A percentile compares a stretch with the other conserved stretches of the same genome.
Evolutionary conservation across 2,113 vertebrate species (phyloP).

Genomic region (Sylvilagus bachmani): DNA sequence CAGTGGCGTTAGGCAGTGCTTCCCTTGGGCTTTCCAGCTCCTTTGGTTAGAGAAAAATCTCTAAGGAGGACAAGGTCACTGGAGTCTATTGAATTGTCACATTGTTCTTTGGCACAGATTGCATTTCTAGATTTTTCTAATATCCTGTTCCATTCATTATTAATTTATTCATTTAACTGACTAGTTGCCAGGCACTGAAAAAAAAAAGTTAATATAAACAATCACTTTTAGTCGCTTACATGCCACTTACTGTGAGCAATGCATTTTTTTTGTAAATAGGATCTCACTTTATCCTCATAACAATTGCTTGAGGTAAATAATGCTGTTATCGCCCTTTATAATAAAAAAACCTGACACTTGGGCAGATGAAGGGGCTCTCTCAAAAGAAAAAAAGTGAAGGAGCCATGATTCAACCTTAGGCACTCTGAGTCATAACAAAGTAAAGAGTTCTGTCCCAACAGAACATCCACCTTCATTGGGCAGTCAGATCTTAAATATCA

Average conservation of each 20-base stretch:
- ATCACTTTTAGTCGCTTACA: not conserved
- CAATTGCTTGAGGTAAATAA: not conserved
- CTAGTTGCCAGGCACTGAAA: not conserved
- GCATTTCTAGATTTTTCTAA: conserved; percentile 1
- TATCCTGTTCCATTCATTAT: not conserved
- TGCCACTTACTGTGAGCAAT: not conserved
- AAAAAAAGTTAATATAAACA: not conserved
- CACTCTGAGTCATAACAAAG: not conserved
- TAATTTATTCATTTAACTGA: not conserved
- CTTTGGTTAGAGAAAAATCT: not conserved
- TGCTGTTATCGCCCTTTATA: not conserved
- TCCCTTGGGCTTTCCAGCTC: not conserved
- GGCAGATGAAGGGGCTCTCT: not conserved
- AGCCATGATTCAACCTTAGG: not conserved
- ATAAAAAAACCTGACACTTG: not conserved
- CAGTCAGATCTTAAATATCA: not conserved
- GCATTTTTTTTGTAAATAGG: not conserved
- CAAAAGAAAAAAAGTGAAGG: not conserved
- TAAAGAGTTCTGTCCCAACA: not conserved
- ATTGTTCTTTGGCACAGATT: not conserved
- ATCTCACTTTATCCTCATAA: not conserved
- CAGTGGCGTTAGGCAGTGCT: not conserved
- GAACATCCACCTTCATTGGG: not conserved
- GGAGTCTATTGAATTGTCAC: not conserved
- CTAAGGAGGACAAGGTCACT: not conserved